Base-by-base conservation (phyloP, 2,113 vertebrate genomes). In the Dicaeum eximium region DNA sequence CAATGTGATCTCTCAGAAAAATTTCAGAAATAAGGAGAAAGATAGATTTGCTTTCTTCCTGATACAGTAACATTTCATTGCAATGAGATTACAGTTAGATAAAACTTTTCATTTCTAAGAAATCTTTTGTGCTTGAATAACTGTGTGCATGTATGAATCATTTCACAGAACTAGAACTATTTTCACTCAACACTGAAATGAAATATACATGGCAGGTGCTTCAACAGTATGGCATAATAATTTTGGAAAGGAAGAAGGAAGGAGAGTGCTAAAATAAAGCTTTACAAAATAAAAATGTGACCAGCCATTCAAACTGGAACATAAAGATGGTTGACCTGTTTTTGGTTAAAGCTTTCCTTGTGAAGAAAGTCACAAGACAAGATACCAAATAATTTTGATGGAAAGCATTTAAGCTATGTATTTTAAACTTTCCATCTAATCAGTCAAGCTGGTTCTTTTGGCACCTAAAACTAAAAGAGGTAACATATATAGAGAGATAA, bases 171-270 rank as follows among this genome's bases (percentile, higher is more conserved):
- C 40, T 51, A 72, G 74, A 89, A 90, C 35, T 94, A 65, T 91
- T 95, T 97, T 87, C 84, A 81, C 73, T 30, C 66, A 85, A 45
- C 30, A 73, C 38, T 54, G 58, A 95, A 87, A 79, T 58, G 62
- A 87, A 95, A 87, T 90, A 78, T 95, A 82, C 56, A 90, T 86
- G 71, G 80, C 82, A 95, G 90, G 92, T 96, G 54, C 79, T 92
- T 92, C 62, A 83, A 62, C 79, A 95, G 60, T 70, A 96, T 88
- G 80, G 64, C 50, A 92, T 47, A 95, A 88, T 65, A 88, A 82
- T 54, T 88, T 92, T 65, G 50, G 87, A 94, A 69, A 71, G 22
- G 50, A 83, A 73, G 40, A 51, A 74, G 7, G 12, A 67, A 65
- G 42, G 10, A 28, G 4, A 81, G 40, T 72, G 31, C 37, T 89